Conservation (phyloP, 1,140 invertebrate species). For the Halictus rubicundus region DNA sequence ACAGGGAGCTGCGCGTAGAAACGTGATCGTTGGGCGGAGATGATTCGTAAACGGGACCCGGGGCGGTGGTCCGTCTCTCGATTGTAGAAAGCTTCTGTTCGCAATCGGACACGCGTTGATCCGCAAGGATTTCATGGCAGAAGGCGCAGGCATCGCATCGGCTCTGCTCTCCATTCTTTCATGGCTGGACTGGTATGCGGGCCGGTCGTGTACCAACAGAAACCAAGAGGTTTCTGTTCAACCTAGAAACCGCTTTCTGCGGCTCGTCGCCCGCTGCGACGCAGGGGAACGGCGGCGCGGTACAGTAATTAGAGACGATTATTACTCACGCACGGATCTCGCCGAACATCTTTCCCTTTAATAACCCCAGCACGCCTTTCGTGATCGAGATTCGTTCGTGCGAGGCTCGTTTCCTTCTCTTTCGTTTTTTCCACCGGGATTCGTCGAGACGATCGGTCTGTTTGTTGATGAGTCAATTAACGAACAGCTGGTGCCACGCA, state of each 20-base stretch:
- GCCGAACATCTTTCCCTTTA: conserved; percentile 19
- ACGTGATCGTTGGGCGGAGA: too few relatives aligned
- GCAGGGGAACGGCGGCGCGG: conserved; percentile 34
- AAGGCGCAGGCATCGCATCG: conserved; percentile 3
- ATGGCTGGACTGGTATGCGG: conserved; percentile 75
- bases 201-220: conserved; percentile 67
- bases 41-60: neutral
- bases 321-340: conserved; percentile 66
- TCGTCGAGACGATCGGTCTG: too few relatives aligned
- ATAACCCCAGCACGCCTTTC: neutral
- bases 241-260: conserved; percentile 77
- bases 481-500: too few relatives aligned
- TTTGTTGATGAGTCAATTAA: too few relatives aligned
- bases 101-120: neutral
- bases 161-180: conserved; percentile 73
- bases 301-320: conserved; percentile 66
- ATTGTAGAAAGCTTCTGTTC: conserved; percentile 3
- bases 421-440: too few relatives aligned
- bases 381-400: neutral
- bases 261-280: neutral
- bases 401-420: neutral
- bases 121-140: conserved; percentile 23
- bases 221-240: conserved; percentile 73
- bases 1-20: too few relatives aligned
- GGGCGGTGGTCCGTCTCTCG: neutral